Evolutionary conservation across 2,888 invertebrate genomes (phyloP).

Genomic region (Carcina quercana): DNA sequence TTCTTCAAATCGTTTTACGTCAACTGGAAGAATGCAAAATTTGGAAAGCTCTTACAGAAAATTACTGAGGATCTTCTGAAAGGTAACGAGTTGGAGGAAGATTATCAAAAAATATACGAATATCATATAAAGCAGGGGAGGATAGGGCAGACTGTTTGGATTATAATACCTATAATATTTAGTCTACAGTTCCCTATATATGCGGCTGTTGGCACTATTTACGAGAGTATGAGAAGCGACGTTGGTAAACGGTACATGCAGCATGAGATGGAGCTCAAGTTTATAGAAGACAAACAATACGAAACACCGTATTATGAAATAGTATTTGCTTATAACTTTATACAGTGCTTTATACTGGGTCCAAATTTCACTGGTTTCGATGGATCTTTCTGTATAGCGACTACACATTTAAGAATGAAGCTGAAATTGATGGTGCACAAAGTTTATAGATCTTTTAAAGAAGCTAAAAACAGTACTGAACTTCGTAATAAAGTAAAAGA

Average conservation of each 20-base stretch:
- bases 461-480: slow-evolving; percentile 24
- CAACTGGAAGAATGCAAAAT: slow-evolving; percentile 32
- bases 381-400: slow-evolving; percentile 50
- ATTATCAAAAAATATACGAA: slow-evolving; percentile 38
- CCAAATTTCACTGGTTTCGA: slow-evolving; percentile 47
- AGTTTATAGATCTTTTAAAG: slow-evolving; percentile 31
- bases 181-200: slow-evolving; percentile 42
- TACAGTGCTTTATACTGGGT: slow-evolving; percentile 32
- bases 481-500: slow-evolving; percentile 30
- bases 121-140: slow-evolving; percentile 35
- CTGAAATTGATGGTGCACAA: slow-evolving; percentile 40
- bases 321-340: slow-evolving; percentile 39
- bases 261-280: slow-evolving; percentile 46
- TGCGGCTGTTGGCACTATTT: slow-evolving; percentile 34
- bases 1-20: slow-evolving; percentile 46
- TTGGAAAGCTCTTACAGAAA: slow-evolving; percentile 31
- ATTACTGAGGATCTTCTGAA: slow-evolving; percentile 38
- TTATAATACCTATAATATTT: slow-evolving; percentile 37
- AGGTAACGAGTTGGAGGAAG: slow-evolving; percentile 36
- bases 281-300: slow-evolving; percentile 41
- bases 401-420: slow-evolving; percentile 44
- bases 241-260: slow-evolving; percentile 37
- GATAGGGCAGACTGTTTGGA: slow-evolving; percentile 36
- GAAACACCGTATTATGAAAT: slow-evolving; percentile 46
- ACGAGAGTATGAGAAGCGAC: slow-evolving; percentile 36